Base-by-base conservation (phyloP, 2,888 invertebrate genomes). In the Dioctria linearis region DNA sequence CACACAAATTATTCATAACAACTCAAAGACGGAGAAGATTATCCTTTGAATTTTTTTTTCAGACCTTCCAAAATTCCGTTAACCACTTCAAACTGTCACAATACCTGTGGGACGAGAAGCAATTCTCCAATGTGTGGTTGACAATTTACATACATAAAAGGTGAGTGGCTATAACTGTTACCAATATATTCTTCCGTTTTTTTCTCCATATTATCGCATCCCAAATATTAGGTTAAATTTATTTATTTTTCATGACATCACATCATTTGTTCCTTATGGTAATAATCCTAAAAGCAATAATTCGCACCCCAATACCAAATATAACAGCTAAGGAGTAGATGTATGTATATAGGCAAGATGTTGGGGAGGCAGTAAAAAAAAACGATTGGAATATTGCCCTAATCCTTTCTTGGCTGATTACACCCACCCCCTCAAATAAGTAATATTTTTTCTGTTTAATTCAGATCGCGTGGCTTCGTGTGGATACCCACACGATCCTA, bases 401-500 rank as follows among this genome's bases (percentile, higher is more conserved):
- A 76, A 65, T 75, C 75, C 75, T 80, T 80, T 75, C 65, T 76
- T 42, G 42, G 75, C 66, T 76, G 76, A 80, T 80, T 80, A 78
- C 2, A 25, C 67, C 39, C 54, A 25, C 25, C 25, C 25, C 25
- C 25, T 25, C 25, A 25, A 25, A 25, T 25, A 25, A 25, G 2
- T 25, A 25, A 40, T 42, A 67, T 69, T 80, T 79, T n/a, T 66
- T 78, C 66, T 81, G 61, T 75, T 69, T 78, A 79, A 82, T 89
- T 63, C 90, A 96, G 96, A 95, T 96, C 86, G 96, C 96, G 86
- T 96, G 96, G 96, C 91, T 96, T 80, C 93, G 95, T 83, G 96
- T 96, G 79, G 96, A 96, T 90, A 96, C 96, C 54, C 96, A 96
- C 88, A 96, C 96, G 6, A 95, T 96, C 85, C 91, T 96, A 84